Conservation (phyloP, 35 echinoderm and acorn worm species). For the Strongylocentrotus purpuratus region DNA sequence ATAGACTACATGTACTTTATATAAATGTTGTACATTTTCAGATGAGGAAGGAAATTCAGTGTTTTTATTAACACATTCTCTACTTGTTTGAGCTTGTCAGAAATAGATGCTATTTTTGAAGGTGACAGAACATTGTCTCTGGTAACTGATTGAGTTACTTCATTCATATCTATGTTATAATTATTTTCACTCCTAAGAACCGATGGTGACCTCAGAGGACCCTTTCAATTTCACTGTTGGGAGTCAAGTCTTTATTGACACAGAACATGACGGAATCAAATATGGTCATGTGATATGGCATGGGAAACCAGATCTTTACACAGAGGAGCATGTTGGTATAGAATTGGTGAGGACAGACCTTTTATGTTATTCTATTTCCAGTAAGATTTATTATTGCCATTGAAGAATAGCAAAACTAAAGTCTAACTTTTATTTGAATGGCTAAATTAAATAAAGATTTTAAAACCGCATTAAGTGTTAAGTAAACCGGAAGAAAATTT, state of each 20-base stretch:
- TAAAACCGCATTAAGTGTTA: no score
- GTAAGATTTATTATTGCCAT: background rate
- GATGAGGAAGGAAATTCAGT: no score
- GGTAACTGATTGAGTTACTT: background rate
- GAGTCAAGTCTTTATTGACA: background rate
- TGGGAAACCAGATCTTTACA: background rate
- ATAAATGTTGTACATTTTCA: no score
- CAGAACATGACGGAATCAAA: background rate
- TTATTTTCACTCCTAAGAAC: background rate
- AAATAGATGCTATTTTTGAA: no score
- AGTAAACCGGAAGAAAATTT: no score
- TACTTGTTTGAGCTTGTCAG: no score
- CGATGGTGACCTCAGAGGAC: background rate
- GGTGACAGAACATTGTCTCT: background rate
- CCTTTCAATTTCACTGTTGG: background rate
- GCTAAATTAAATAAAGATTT: no score
- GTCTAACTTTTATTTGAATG: no score
- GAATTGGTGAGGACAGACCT: conserved; percentile 12
- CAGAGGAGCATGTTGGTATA: conserved; percentile 6
- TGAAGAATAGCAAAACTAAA: no score
- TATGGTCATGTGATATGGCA: background rate
- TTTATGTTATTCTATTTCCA: no score
- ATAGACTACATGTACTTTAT: no score
- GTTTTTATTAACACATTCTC: no score
- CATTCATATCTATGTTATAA: background rate